phyloP scores from a whole-genome alignment of 2,797 vertebrate genomes.

The Sebastiscus tertius region DNA sequence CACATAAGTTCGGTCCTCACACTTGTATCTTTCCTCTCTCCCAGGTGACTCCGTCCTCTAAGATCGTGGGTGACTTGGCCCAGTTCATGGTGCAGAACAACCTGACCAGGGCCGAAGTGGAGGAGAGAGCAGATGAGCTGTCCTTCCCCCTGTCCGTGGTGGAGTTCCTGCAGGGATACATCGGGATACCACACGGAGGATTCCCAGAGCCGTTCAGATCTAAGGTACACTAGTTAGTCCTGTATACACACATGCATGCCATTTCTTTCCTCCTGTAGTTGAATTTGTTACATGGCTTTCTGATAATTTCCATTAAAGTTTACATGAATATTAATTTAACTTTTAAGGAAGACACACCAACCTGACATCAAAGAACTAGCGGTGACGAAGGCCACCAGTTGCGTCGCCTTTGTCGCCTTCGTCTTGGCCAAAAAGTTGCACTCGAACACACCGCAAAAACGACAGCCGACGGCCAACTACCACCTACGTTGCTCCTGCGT shows the following conservation, averaged over 20 bases:
- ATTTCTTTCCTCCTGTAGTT: background rate
- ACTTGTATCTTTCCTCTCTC: background rate
- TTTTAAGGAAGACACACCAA: background rate
- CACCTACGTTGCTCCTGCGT: background rate
- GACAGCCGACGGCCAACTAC: background rate
- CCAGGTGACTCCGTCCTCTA: constrained; percentile 95
- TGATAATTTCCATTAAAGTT: background rate
- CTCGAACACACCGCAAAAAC: background rate
- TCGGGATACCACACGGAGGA: constrained; percentile 92
- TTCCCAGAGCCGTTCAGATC: constrained; percentile 94
- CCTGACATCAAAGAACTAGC: too few species aligned
- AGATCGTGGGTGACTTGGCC: constrained; percentile 96
- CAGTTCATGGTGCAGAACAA: constrained; percentile 98
- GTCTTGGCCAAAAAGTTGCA: too few species aligned
- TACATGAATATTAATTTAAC: background rate
- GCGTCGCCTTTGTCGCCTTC: too few species aligned
- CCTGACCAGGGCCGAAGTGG: constrained; percentile 86
- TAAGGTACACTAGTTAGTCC: constrained; percentile 77
- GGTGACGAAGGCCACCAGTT: too few species aligned
- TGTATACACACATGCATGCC: background rate
- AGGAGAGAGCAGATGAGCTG: constrained; percentile 91
- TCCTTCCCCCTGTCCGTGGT: constrained; percentile 95
- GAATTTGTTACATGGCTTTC: background rate
- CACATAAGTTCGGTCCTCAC: background rate
- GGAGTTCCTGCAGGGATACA: constrained; percentile 93